Base-by-base conservation (phyloP, 2,888 invertebrate species). In the Cyrtodaria siliqua region DNA sequence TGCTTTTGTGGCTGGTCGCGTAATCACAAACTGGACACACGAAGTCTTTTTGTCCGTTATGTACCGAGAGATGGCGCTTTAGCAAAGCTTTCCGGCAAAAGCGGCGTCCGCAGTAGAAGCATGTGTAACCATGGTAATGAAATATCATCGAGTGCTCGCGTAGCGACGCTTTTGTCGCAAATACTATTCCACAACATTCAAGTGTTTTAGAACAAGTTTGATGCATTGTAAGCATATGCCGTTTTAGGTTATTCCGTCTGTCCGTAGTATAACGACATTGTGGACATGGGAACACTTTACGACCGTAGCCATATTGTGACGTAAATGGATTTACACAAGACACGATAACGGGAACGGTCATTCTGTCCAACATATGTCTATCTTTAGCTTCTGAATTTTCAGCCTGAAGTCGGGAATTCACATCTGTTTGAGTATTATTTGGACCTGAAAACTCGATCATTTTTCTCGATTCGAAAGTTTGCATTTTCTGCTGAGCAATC, bases 1-100 rank as follows among this genome's bases (percentile, higher is more conserved):
- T 94, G 71, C 93, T 93, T 83, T 94, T 94, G 85, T 94, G 93
- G 67, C 93, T 93, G n/a, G 93, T 93, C 40, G 93, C 92, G 80
- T 94, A 94, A 66, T 91, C 91, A 77, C 94, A 94, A 1, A 91
- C 83, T 49, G 85, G 79, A 77, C 94, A 94, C 1, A 91, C 87
- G 85, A 92, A 93, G 63, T 93, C 93, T 83, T 93, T 93, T 76
- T 91, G 91, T 0, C 94, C 94, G 50, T 93, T 93, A 86, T 94
- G 94, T 16, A 93, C 93, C 8, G 93, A 92, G 64, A 93, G 86
- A 79, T 94, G 94, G 18, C 94, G 90, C 78, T 93, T 92, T 23
- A 94, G 89, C 38, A 94, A 89, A 2, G 94, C 93, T 77, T 93
- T 93, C 40, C 94, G 89, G 77, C 92, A 93, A 86, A 94, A 94